phyloP scores from a whole-genome alignment of 2,888 invertebrate species.

The Noctua janthe region DNA sequence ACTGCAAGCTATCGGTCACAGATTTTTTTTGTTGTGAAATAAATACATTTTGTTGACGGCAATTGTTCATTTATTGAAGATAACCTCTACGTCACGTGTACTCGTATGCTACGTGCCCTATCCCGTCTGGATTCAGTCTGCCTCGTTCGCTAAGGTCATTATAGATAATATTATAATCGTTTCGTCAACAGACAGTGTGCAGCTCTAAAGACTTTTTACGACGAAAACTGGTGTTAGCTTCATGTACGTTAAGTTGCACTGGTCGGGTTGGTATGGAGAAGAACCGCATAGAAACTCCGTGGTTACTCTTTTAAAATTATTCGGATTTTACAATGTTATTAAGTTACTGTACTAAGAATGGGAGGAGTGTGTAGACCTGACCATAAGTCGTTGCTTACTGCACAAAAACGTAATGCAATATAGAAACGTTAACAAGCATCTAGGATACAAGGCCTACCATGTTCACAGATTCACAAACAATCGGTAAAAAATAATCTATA shows the following conservation, averaged over 20 bases:
- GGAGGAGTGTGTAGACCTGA: neutral
- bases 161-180: neutral
- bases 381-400: neutral
- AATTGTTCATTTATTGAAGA: constrained; percentile 1
- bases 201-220: neutral
- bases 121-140: constrained; percentile 47
- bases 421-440: neutral
- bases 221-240: neutral
- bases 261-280: neutral
- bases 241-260: neutral
- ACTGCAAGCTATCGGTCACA: neutral
- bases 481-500: neutral
- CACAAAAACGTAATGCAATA: neutral
- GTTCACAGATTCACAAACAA: too few relatives aligned
- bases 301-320: neutral
- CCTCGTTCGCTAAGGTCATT: constrained; percentile 14
- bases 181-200: neutral
- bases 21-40: neutral
- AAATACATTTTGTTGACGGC: constrained; percentile 2
- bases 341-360: neutral
- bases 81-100: constrained; percentile 36
- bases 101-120: constrained; percentile 4
- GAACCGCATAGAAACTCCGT: neutral
- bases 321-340: neutral
- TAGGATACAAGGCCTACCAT: constrained; percentile 2